Base-by-base conservation (phyloP, 2,888 invertebrate genomes). In the Drosophila vallismaia region DNA sequence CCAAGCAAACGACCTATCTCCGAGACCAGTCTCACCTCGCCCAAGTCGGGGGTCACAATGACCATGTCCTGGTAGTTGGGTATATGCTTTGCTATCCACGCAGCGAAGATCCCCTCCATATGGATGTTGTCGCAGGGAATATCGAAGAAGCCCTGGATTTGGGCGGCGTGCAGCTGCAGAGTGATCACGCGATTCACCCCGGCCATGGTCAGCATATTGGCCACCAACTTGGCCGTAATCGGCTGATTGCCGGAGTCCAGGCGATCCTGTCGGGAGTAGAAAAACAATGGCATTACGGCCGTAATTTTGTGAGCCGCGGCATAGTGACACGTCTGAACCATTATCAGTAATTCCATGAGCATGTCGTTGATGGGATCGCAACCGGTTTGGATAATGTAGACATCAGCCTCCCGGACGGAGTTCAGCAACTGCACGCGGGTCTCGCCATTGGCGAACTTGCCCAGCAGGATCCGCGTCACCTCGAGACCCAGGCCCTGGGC, bases 61-160 rank as follows among this genome's bases (percentile, higher is more conserved):
- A 59, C 48, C 9, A 44, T 26, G 3, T 51, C 45, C 1, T 29
- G 10, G 29, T 31, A 58, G 19, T 63, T 36, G 24, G 56, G 36
- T 5, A 68, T n/a, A 1, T 42, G 14, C 14, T 19, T 8, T 8
- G 9, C 10, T 10, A 72, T 58, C 55, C 68, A 72, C 0, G 51
- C 26, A 8, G 54, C 38, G 4, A 71, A 6, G 3, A 29, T 31
- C 1, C 19, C 12, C 8, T 44, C 38, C 1, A 58, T 14, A 19
- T 4, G 9, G 6, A 67, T 31, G 58, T 71, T 71, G 9, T 67
- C 63, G n/a, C 54, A 54, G n/a, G 72, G 72, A 45, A 72, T 56
- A 19, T 72, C 63, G 8, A 72, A 72, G 50, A 72, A 72, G 5
- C 59, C 72, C 56, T 72, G 72, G 8, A 72, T 19, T 40, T 72